phyloP scores from a whole-genome alignment of 2,888 invertebrate species.

The Drosophila macrothrix region DNA sequence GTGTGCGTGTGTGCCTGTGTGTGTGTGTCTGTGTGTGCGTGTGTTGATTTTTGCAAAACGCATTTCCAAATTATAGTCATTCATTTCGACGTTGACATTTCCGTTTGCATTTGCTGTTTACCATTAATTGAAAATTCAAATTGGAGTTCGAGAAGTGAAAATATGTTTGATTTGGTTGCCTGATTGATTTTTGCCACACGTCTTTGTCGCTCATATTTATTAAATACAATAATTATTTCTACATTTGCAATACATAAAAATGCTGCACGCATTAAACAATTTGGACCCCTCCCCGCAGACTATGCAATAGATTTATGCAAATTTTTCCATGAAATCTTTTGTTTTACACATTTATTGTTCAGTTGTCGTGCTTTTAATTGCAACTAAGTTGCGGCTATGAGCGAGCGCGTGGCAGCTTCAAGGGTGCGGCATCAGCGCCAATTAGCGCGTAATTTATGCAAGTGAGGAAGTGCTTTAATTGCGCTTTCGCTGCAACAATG shows the following conservation, averaged over 20 bases:
- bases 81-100: constrained; percentile 36
- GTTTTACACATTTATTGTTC: constrained; percentile 12
- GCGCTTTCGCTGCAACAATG: constrained; percentile 24
- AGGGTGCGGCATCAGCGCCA: constrained; percentile 27
- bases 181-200: constrained; percentile 42
- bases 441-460: constrained; percentile 59
- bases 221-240: too few relatives aligned
- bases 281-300: neutral
- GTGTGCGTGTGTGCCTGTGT: constrained; percentile 6
- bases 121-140: constrained; percentile 59
- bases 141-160: constrained; percentile 41
- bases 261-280: neutral
- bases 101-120: constrained; percentile 13
- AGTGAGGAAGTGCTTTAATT: constrained; percentile 55
- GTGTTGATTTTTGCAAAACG: constrained; percentile 8
- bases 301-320: constrained; percentile 12
- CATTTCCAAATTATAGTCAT: constrained; percentile 27
- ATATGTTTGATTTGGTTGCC: constrained; percentile 11
- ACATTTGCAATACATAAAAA: neutral
- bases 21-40: constrained; percentile 13
- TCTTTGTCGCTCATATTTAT: neutral
- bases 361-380: constrained; percentile 65
- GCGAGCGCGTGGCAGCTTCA: neutral
- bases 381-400: constrained; percentile 47
- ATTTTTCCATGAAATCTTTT: constrained; percentile 4